Conservation (phyloP, 2,888 invertebrate genomes). For the Meganola albula region DNA sequence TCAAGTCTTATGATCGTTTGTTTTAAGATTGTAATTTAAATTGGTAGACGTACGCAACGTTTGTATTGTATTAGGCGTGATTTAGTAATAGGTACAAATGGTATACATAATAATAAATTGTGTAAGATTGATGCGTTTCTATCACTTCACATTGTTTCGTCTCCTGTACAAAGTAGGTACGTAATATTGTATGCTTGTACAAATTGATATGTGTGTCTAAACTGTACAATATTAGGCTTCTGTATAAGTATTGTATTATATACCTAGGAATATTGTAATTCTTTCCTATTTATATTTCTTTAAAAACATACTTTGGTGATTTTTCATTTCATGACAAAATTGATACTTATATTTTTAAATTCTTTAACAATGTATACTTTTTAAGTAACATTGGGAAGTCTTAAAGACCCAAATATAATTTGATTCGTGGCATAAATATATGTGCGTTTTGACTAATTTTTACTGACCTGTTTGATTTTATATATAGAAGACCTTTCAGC, state of each 20-base stretch:
- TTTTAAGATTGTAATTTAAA: conserved; percentile 1
- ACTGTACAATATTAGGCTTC: conserved; percentile 31
- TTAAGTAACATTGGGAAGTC: conserved; percentile 26
- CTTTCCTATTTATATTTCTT: conserved; percentile 22
- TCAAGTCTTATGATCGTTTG: background rate
- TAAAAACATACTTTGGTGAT: conserved; percentile 22
- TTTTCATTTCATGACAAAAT: conserved; percentile 23
- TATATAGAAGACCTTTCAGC: conserved; percentile 25
- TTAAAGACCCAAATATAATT: conserved; percentile 28
- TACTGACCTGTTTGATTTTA: conserved; percentile 28
- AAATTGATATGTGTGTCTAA: conserved; percentile 35
- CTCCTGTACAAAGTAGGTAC: conserved; percentile 23
- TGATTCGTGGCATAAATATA: conserved; percentile 27
- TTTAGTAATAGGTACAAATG: background rate
- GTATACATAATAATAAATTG: conserved; percentile 14
- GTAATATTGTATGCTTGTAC: conserved; percentile 22
- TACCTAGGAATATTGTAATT: conserved; percentile 30
- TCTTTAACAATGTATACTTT: conserved; percentile 29
- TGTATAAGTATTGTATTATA: conserved; percentile 24
- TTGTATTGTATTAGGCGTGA: conserved; percentile 1
- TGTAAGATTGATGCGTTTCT: conserved; percentile 19
- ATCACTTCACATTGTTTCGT: conserved; percentile 25
- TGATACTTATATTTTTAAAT: conserved; percentile 28
- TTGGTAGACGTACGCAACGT: background rate
- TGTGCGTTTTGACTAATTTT: conserved; percentile 21